Evolutionary conservation across 1,140 invertebrate species (phyloP).

Genomic region (Nasonia giraulti): DNA sequence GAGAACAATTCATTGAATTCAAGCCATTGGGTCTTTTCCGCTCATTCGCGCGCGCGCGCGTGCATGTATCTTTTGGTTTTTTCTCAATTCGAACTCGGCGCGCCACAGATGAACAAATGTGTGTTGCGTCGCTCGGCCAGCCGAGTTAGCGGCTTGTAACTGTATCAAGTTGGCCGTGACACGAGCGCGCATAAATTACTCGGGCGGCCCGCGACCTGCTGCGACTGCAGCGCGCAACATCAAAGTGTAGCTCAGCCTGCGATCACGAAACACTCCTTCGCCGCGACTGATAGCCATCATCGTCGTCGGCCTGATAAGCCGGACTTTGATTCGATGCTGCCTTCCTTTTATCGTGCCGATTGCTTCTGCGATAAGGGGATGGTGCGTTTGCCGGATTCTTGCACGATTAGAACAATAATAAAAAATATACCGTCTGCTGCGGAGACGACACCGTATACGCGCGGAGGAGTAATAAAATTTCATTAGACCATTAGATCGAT

Average conservation of each 20-base stretch:
- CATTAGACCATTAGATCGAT: constrained; percentile 3
- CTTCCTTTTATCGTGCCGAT: not conserved
- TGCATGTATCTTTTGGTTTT: too few relatives aligned
- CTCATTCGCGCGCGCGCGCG: not conserved
- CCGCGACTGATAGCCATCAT: too few relatives aligned
- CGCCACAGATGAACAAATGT: not conserved
- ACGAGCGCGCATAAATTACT: constrained; percentile 71
- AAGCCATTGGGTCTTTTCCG: not conserved
- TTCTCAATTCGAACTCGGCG: not conserved
- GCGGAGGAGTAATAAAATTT: not conserved
- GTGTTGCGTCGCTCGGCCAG: constrained; percentile 50
- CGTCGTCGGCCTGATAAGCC: too few relatives aligned
- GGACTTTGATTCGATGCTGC: too few relatives aligned
- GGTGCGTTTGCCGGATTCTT: too few relatives aligned
- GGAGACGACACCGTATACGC: not conserved
- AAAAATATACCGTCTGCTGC: too few relatives aligned
- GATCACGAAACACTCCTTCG: not conserved
- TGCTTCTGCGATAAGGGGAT: too few relatives aligned
- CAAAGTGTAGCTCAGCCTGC: not conserved
- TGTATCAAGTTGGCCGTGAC: constrained; percentile 72
- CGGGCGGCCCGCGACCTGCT: constrained; percentile 44
- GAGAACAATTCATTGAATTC: constrained; percentile 27
- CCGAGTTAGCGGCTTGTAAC: constrained; percentile 71
- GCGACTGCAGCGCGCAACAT: constrained; percentile 3
- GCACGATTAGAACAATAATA: too few relatives aligned